Conservation (phyloP, 2,888 invertebrate genomes). For the Limnephilus lunatus region DNA sequence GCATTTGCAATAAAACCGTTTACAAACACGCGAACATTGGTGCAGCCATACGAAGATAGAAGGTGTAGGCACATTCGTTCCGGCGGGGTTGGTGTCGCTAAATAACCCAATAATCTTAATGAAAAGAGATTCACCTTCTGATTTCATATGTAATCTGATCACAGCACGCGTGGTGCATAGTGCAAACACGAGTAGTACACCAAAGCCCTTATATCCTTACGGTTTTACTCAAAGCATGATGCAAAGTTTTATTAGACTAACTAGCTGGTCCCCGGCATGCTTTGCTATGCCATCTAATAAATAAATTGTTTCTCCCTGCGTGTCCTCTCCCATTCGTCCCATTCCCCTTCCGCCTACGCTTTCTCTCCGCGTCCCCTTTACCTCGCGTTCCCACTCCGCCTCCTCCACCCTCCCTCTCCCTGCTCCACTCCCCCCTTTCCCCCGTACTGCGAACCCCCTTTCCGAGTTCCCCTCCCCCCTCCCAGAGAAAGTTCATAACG, state of each 20-base stretch:
- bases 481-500: too few relatives aligned
- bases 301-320: too few relatives aligned
- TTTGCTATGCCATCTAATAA: too few relatives aligned
- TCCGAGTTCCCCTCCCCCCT: too few relatives aligned
- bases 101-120: neutral
- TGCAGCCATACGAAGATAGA: neutral
- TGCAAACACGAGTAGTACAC: neutral
- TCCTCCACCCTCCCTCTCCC: too few relatives aligned
- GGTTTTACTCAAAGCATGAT: neutral
- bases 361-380: too few relatives aligned
- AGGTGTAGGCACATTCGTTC: neutral
- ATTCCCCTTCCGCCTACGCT: too few relatives aligned
- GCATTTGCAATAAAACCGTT: neutral
- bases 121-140: neutral
- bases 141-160: neutral
- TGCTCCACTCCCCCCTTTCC: too few relatives aligned
- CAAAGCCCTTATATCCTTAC: neutral
- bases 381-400: too few relatives aligned
- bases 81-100: neutral
- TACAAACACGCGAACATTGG: neutral
- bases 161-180: neutral
- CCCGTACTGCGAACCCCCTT: too few relatives aligned
- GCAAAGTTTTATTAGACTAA: neutral
- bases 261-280: too few relatives aligned
- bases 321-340: too few relatives aligned